Evolutionary conservation across 2,113 vertebrate species (phyloP), one percentile per base, ranked within the genome.

Genomic region (Gopherus flavomarginatus): DNA sequence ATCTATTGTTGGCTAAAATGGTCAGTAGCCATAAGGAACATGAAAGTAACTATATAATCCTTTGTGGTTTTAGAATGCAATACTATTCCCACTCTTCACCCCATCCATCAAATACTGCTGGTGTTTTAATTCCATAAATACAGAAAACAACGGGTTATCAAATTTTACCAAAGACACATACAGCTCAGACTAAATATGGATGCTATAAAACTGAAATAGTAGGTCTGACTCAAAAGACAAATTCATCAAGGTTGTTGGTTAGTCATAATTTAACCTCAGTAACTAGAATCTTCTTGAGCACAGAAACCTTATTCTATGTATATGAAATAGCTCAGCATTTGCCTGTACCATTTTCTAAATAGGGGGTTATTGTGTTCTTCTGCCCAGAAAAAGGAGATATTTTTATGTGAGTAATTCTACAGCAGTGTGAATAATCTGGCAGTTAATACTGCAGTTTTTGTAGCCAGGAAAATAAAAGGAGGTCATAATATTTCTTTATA

Each of bases 371-470:
- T 24, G 21, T 11, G 27, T 78, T 90, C 57, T 38, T 57, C 53
- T 91, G 24, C 27, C 21, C 83, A 93, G 84, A 92, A 91, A 87
- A 69, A 85, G 11, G 3, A 92, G 38, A 14, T 50, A 29, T 83
- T 72, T 83, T 56, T 78, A 79, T 75, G 42, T 44, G 22, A 95
- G 22, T 4, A 22, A 13, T 85, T 62, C 85, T 69, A 44, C 7
- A 93, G 81, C 7, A 92, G 42, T 3, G 84, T 8, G 12, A 8
- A n/a, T 89, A 59, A 22, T 4, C n/a, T 26, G 78, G 52, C 0
- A 26, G 7, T 89, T 1, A 65, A 59, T 4, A 77, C 11, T 85
- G 31, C 17, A 56, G 5, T 13, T 91, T 83, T 38, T 47, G 8
- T 92, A 81, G 5, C 13, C 9, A 92, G 49, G 47, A 80, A 94